phyloP scores from a whole-genome alignment of 2,113 vertebrate species.

The Leptocoma aspasia region DNA sequence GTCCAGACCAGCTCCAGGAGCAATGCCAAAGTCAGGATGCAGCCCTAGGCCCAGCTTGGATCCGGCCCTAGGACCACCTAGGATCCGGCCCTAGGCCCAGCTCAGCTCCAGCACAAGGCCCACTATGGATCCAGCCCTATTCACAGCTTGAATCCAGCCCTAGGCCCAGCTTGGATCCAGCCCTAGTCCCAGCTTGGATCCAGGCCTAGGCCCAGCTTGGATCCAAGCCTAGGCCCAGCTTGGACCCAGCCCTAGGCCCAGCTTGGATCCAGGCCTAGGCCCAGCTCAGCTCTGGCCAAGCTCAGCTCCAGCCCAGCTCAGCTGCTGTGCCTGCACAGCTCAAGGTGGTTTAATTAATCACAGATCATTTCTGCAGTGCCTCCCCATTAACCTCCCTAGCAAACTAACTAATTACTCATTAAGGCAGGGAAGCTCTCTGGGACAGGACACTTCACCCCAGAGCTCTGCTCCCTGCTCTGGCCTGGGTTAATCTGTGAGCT shows the following conservation, averaged over 20 bases:
- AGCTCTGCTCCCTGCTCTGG: background rate
- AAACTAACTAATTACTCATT: conserved; percentile 44
- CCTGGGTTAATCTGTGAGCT: conserved; percentile 54
- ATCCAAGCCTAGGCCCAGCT: background rate
- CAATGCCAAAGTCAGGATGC: rapidly evolving
- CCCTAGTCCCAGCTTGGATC: background rate
- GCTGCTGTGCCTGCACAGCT: background rate
- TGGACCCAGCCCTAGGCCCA: background rate
- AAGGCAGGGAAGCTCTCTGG: background rate
- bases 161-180: background rate
- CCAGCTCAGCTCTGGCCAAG: background rate
- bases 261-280: rapidly evolving
- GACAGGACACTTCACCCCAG: conserved; percentile 26
- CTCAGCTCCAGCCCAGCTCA: background rate
- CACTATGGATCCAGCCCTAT: background rate
- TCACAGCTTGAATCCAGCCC: rapidly evolving
- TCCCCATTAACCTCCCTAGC: conserved; percentile 30
- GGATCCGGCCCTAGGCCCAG: no score
- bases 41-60: background rate
- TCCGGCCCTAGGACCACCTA: no score
- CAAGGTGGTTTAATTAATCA: conserved; percentile 41
- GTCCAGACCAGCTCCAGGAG: rapidly evolving
- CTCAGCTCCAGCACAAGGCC: rapidly evolving
- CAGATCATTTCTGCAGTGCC: conserved; percentile 11
- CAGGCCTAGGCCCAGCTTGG: background rate